Evolutionary conservation across 37 sponge, comb jelly and placozoan species (phyloP), one percentile per base, ranked within the genome.

Genomic region (Spongia lamella): DNA sequence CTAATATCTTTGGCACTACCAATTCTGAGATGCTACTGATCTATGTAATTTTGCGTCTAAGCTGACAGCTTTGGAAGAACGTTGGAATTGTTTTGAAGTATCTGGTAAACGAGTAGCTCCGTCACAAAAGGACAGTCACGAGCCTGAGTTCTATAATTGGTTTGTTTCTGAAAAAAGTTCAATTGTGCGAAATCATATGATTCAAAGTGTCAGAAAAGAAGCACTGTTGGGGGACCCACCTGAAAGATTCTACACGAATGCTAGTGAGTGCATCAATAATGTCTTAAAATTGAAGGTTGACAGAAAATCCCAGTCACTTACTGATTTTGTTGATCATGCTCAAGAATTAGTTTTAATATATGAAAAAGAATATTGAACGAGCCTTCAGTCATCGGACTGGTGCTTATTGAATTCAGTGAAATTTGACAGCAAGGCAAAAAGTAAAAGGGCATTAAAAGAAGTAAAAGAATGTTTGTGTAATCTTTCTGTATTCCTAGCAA

Each of bases 1-100:
- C 20, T 21, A 75, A 82, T 66, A 74, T 73, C 34, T 74, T 82
- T 82, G 83, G 83, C 13, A 35, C 40, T 53, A 59, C 75, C 71
- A 63, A 6, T 33, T 79, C 7, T 60, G 58, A 14, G 80, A 79
- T 68, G 60, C 80, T 19, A 22, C 57, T 21, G 40, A 26, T 69
- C 62, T 59, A 21, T 25, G 17, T 38, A 62, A 70, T 20, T 30
- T 79, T 21, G 62, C 57, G 15, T 16, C 33, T 9, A 31, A 49
- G 51, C 17, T 79, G 30, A 5, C 21, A 21, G 7, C 24, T 2
- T 39, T 79, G n/a, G 52, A 79, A 47, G 61, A 68, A 15, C 26
- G 15, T 3, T 79, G 79, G 79, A 79, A 68, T 58, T 59, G 68
- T n/a, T 6, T 26, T 22, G 77, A 76, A 50, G 7, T 15, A 33